These are phyloP conservation scores for Tribolium madens DNA, from an alignment of 1,140 invertebrate species.

Conservation along the genomic window DNA sequence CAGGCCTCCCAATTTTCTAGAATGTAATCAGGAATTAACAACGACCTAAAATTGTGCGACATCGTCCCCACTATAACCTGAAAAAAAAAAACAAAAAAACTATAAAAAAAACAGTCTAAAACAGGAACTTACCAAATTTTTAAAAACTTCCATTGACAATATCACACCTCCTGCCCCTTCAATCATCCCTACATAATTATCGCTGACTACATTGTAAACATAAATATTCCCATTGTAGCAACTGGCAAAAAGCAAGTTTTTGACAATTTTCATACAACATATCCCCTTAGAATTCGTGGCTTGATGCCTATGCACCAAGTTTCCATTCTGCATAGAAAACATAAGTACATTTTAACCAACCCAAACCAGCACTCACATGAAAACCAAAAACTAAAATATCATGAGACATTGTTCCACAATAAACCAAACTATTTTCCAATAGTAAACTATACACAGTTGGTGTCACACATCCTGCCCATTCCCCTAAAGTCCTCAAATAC, in stretches of 20 bases:
- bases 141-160: slow-evolving; percentile 68
- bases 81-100: background rate
- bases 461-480: slow-evolving; percentile 32
- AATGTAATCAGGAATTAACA: slow-evolving; percentile 52
- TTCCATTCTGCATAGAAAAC: slow-evolving; percentile 66
- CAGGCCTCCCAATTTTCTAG: slow-evolving; percentile 17
- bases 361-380: slow-evolving; percentile 56
- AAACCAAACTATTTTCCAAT: slow-evolving; percentile 58
- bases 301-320: slow-evolving; percentile 66
- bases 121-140: slow-evolving; percentile 65
- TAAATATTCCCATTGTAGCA: slow-evolving; percentile 72
- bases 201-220: slow-evolving; percentile 66
- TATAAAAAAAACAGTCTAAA: background rate
- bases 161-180: slow-evolving; percentile 70
- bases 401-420: slow-evolving; percentile 61
- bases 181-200: slow-evolving; percentile 66
- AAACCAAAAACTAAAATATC: slow-evolving; percentile 61
- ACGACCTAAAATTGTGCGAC: slow-evolving; percentile 52
- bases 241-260: slow-evolving; percentile 68
- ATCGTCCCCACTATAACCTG: slow-evolving; percentile 58
- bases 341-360: background rate
- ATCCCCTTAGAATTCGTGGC: slow-evolving; percentile 67
- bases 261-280: slow-evolving; percentile 68
- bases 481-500: slow-evolving; percentile 63
- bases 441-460: slow-evolving; percentile 61